phyloP scores from a whole-genome alignment of 2,113 vertebrate genomes.

The Brachyhypopomus gauderio region DNA sequence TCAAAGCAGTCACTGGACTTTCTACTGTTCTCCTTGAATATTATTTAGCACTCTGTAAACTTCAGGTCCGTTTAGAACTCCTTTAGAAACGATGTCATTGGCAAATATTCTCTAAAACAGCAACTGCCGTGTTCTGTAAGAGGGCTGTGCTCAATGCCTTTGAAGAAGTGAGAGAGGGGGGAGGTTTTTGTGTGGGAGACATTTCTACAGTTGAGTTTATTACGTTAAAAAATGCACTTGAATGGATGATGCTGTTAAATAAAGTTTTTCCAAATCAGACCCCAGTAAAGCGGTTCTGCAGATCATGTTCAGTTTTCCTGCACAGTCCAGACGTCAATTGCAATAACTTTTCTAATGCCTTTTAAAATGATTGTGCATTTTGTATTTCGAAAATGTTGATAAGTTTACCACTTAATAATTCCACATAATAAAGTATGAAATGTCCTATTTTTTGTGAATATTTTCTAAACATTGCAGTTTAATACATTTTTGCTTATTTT shows the following conservation, averaged over 20 bases:
- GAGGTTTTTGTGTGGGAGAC: background rate
- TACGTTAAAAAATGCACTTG: conserved; percentile 43
- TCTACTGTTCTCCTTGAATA: conserved; percentile 3
- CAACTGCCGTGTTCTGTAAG: background rate
- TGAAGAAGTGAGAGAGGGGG: background rate
- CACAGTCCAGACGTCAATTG: conserved; percentile 56
- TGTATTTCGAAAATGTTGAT: conserved; percentile 34
- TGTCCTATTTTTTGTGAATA: background rate
- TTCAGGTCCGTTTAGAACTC: background rate
- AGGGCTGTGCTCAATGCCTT: background rate
- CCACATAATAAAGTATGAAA: conserved; percentile 34
- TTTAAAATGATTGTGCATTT: conserved; percentile 58
- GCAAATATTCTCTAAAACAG: background rate
- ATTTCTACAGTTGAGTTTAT: background rate
- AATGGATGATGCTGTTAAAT: conserved; percentile 9
- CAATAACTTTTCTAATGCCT: conserved; percentile 75
- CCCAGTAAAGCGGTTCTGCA: conserved; percentile 27
- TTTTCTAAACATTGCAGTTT: background rate
- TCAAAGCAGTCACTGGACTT: conserved; percentile 13
- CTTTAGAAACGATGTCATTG: background rate
- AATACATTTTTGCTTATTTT: too few relatives aligned
- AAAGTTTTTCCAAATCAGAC: conserved; percentile 2
- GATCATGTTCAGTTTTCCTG: conserved; percentile 51
- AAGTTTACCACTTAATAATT: conserved; percentile 1
- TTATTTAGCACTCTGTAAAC: conserved; percentile 5